These are phyloP conservation scores for Drosophila watanabei DNA, from an alignment of 1,140 invertebrate species.

Conservation along the genomic window DNA sequence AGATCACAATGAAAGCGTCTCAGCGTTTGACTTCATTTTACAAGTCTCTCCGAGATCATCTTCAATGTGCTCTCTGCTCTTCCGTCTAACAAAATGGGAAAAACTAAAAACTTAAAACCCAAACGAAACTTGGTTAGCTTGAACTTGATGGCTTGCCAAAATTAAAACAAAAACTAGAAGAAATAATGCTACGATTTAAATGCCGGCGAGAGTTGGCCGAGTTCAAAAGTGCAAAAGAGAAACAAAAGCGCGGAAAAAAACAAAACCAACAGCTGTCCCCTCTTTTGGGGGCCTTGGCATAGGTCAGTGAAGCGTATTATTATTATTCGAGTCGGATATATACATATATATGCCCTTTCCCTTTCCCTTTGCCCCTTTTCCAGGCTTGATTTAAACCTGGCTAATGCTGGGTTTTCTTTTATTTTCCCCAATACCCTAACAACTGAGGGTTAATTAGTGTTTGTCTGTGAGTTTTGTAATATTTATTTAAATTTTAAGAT, in stretches of 20 bases:
- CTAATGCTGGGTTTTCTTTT: slow-evolving; percentile 5
- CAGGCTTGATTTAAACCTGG: not conserved
- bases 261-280: slow-evolving; percentile 23
- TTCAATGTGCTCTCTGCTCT: slow-evolving; percentile 17
- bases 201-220: slow-evolving; percentile 40
- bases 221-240: slow-evolving; percentile 67
- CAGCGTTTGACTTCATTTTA: not conserved
- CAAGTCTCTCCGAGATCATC: slow-evolving; percentile 23
- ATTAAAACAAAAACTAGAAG: slow-evolving; percentile 1
- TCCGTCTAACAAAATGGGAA: slow-evolving; percentile 1
- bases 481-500: not conserved
- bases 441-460: not conserved
- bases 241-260: slow-evolving; percentile 8
- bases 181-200: slow-evolving; percentile 3
- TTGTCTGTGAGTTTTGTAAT: no score
- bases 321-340: slow-evolving; percentile 9
- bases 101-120: not conserved
- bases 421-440: slow-evolving; percentile 7
- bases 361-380: not conserved
- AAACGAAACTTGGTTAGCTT: slow-evolving; percentile 70
- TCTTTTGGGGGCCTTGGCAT: slow-evolving; percentile 51
- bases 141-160: slow-evolving; percentile 51
- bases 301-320: slow-evolving; percentile 76
- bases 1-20: slow-evolving; percentile 42
- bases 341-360: not conserved